Conservation (phyloP, 1,140 invertebrate species). For the Caerostris extrusa region DNA sequence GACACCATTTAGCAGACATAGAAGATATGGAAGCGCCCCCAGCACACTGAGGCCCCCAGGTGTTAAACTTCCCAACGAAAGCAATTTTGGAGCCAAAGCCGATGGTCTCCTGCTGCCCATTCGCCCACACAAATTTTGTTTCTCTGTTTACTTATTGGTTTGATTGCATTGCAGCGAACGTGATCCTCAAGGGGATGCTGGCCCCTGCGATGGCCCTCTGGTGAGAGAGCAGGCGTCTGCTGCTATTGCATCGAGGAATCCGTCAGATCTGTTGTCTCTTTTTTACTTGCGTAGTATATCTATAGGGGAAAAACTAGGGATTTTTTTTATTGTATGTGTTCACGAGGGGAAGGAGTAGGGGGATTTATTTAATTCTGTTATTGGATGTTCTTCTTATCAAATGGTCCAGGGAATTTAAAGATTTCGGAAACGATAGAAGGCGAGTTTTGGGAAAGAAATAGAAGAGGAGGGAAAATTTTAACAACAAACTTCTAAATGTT, state of each 20-base stretch:
- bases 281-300: neutral
- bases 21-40: neutral
- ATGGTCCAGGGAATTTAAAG: neutral
- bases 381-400: constrained; percentile 10
- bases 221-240: neutral
- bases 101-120: neutral
- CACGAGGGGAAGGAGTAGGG: no score
- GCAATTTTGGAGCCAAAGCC: constrained; percentile 5
- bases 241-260: neutral
- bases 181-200: neutral
- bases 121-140: constrained; percentile 1
- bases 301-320: neutral
- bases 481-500: neutral
- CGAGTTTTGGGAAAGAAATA: neutral
- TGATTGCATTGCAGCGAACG: constrained; percentile 45
- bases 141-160: constrained; percentile 57
- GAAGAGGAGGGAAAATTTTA: neutral
- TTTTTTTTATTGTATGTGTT: no score
- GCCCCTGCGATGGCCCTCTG: neutral
- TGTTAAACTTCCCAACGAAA: constrained; percentile 49
- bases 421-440: neutral
- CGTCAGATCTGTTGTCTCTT: neutral
- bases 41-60: neutral
- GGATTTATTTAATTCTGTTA: constrained; percentile 43
- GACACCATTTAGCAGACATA: neutral